Evolutionary conservation across 2,888 invertebrate species (phyloP), one percentile per base, ranked within the genome.

Genomic region (Lissocephala sabroskyi): DNA sequence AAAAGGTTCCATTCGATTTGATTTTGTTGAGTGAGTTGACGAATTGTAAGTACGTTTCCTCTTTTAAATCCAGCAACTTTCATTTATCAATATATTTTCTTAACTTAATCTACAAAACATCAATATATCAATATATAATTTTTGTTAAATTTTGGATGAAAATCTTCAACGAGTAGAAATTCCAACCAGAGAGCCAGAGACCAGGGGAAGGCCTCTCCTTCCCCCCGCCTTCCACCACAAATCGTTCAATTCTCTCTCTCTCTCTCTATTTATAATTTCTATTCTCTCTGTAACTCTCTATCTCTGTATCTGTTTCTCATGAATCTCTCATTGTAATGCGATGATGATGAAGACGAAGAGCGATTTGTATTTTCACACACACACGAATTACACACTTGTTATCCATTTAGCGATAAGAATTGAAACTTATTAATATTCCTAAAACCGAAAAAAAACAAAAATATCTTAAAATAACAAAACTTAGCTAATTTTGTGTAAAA

Each of bases 41-140:
- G 78, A 79, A 81, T 81, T 79, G 79, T 82, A 82, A 82, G 82
- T 82, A 81, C 77, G 71, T 77, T 77, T 74, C 52, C 56, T 70
- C 70, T 76, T 62, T 56, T n/a, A n/a, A 47, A 59, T 52, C 49
- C 43, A 70, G 55, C 45, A 64, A 65, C 45, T 56, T 66, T 49
- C n/a, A n/a, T n/a, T n/a, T n/a, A n/a, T n/a, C n/a, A n/a, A n/a
- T n/a, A n/a, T n/a, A n/a, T n/a, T n/a, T n/a, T n/a, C n/a, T n/a
- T n/a, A n/a, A n/a, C n/a, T n/a, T n/a, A n/a, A n/a, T 59, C 55
- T 37, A 59, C 54, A 63, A 52, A 47, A 32, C 44, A 49, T 39
- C 36, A 37, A 37, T 54, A 41, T 51, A 37, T n/a, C n/a, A 52
- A 42, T 37, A 30, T 55, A 43, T 36, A 41, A 17, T 37, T 42